Conservation (phyloP, 2,113 vertebrate genomes). For the Rattus rattus region DNA sequence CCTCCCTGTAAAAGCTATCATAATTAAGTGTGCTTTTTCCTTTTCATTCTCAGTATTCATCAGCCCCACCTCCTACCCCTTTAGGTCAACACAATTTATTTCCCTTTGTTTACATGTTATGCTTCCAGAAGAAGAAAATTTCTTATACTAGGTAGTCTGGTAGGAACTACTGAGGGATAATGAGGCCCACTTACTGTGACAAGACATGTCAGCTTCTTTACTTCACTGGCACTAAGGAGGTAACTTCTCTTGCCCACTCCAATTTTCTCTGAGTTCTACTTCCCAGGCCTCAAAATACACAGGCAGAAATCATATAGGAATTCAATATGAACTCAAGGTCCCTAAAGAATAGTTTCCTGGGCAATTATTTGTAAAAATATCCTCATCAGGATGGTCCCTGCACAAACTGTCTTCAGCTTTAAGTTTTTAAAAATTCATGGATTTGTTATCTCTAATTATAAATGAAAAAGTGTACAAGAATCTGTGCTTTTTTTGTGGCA, state of each 20-base stretch:
- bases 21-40: not conserved
- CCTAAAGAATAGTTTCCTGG: slow-evolving; percentile 66
- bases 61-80: not conserved
- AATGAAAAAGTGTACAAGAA: slow-evolving; percentile 44
- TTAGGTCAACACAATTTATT: slow-evolving; percentile 30
- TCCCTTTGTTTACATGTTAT: slow-evolving; percentile 28
- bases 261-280: slow-evolving; percentile 74
- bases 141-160: slow-evolving; percentile 33
- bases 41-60: not conserved
- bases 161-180: slow-evolving; percentile 65
- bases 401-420: slow-evolving; percentile 51
- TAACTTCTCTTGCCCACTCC: slow-evolving; percentile 62
- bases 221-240: slow-evolving; percentile 54
- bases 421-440: slow-evolving; percentile 65
- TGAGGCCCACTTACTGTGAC: slow-evolving; percentile 67
- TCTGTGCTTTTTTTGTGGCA: slow-evolving; percentile 40
- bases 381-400: slow-evolving; percentile 65
- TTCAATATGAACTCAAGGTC: slow-evolving; percentile 65
- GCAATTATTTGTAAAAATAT: slow-evolving; percentile 76
- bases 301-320: slow-evolving; percentile 60
- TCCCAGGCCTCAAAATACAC: slow-evolving; percentile 67
- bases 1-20: slow-evolving; percentile 12
- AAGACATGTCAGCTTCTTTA: slow-evolving; percentile 67
- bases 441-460: slow-evolving; percentile 67
- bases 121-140: slow-evolving; percentile 50